Evolutionary conservation across 1,140 invertebrate species (phyloP).

Genomic region (Riptortus pedestris): DNA sequence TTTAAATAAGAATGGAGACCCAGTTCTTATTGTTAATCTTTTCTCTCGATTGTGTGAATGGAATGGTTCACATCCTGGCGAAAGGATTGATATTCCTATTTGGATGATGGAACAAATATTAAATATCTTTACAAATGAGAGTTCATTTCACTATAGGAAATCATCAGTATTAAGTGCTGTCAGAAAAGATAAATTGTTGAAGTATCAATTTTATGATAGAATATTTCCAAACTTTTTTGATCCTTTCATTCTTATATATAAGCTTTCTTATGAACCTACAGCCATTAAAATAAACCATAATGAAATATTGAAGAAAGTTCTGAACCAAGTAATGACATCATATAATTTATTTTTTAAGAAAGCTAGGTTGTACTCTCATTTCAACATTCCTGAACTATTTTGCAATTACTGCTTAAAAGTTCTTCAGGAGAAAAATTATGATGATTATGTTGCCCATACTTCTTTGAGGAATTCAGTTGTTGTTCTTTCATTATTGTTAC

Average conservation of each 20-base stretch:
- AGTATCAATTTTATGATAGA: background rate
- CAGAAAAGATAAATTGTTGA: background rate
- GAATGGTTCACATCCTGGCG: background rate
- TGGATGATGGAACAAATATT: slow-evolving; percentile 7
- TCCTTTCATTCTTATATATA: background rate
- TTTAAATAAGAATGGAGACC: background rate
- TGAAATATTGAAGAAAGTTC: background rate
- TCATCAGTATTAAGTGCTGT: background rate
- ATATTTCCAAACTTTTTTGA: slow-evolving; percentile 4
- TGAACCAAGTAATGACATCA: background rate
- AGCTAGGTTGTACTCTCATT: background rate
- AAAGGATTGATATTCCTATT: background rate
- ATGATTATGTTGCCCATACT: background rate
- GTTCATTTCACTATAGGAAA: background rate
- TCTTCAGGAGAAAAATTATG: background rate
- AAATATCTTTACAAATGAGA: background rate
- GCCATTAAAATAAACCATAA: background rate
- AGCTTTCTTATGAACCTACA: background rate
- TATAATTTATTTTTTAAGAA: slow-evolving; percentile 12
- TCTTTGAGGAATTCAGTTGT: background rate
- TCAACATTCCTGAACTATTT: background rate
- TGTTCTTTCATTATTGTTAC: background rate
- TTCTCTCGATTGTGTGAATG: background rate
- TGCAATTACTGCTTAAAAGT: background rate
- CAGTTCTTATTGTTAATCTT: background rate